phyloP scores from a whole-genome alignment of 1,140 invertebrate genomes.

The Sitophilus oryzae region DNA sequence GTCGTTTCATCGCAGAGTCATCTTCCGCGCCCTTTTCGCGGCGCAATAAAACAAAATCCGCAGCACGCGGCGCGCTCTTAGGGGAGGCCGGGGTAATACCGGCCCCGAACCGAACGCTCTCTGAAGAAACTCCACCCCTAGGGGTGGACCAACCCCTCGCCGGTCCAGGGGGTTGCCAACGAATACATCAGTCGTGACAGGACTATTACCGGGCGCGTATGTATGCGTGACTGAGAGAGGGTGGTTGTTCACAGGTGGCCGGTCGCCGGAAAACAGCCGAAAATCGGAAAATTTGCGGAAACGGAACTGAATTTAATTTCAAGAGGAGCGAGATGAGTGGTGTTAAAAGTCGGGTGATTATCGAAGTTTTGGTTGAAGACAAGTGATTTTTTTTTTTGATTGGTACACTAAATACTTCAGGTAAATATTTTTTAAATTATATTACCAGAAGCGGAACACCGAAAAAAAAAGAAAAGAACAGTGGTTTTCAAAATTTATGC shows the following conservation, averaged over 20 bases:
- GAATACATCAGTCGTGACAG: conserved; percentile 35
- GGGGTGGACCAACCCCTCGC: conserved; percentile 31
- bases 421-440: too few relatives aligned
- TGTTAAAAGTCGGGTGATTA: too few relatives aligned
- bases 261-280: background rate
- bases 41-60: background rate
- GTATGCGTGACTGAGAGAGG: conserved; percentile 5
- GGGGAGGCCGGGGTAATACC: background rate
- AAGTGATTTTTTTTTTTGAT: too few relatives aligned
- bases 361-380: too few relatives aligned
- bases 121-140: conserved; percentile 39
- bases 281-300: background rate
- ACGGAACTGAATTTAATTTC: too few relatives aligned
- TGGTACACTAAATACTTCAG: too few relatives aligned
- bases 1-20: too few relatives aligned
- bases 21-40: too few relatives aligned
- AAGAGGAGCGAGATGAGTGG: too few relatives aligned
- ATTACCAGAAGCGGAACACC: too few relatives aligned
- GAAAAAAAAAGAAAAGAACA: too few relatives aligned
- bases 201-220: conserved; percentile 12
- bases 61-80: background rate
- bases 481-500: too few relatives aligned
- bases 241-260: conserved; percentile 18
- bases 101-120: conserved; percentile 19
- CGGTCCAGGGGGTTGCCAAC: conserved; percentile 33